These are phyloP conservation scores for Ceratina australensis DNA, from an alignment of 1,140 invertebrate genomes.

Conservation along the genomic window DNA sequence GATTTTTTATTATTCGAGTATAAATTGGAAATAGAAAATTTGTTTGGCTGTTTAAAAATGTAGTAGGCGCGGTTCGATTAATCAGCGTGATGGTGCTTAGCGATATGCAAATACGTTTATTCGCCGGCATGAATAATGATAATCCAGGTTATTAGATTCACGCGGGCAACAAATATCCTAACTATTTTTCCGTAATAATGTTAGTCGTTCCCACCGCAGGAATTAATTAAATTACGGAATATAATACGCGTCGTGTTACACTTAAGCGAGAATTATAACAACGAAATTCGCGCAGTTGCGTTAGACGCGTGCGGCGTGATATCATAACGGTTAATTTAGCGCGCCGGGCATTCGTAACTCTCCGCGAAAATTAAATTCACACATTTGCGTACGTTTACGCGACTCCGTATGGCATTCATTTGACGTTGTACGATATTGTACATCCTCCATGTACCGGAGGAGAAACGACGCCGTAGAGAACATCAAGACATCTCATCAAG, in stretches of 20 bases:
- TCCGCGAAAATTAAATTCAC: conserved; percentile 27
- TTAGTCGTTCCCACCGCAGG: background rate
- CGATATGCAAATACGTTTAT: background rate
- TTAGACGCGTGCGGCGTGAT: background rate
- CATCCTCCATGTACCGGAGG: too few species aligned
- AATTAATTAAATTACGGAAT: conserved; percentile 2
- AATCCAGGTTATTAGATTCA: too few species aligned
- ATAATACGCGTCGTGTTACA: background rate
- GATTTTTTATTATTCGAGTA: too few species aligned
- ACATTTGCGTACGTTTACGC: conserved; percentile 8
- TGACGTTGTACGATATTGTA: background rate
- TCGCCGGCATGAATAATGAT: too few species aligned
- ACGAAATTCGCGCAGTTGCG: conserved; percentile 10
- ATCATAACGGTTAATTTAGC: conserved; percentile 19
- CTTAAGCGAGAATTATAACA: conserved; percentile 7
- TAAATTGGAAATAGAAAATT: too few species aligned
- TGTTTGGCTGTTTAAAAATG: too few species aligned
- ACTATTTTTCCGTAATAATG: background rate
- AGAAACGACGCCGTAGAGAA: background rate
- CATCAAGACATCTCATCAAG: too few species aligned
- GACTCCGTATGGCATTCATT: background rate
- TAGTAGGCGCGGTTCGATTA: too few species aligned
- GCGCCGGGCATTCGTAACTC: background rate
- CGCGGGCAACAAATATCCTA: background rate
- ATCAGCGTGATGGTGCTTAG: too few species aligned